Conservation (phyloP, 2,797 vertebrate species). For the Propithecus perrieri region DNA sequence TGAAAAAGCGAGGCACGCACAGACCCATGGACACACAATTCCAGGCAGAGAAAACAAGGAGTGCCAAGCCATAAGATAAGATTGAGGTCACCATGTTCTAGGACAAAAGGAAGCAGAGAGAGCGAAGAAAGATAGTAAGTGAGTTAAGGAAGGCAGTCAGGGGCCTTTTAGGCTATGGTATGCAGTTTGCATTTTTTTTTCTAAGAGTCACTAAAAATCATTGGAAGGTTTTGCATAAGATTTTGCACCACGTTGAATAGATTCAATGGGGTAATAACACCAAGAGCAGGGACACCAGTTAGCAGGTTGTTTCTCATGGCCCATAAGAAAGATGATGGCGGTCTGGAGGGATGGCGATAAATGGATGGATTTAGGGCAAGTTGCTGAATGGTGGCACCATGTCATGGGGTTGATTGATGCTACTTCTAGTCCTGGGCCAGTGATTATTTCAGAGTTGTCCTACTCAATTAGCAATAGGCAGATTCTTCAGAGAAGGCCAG, state of each 20-base stretch:
- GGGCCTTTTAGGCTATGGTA: background rate
- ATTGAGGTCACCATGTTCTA: background rate
- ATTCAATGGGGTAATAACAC: background rate
- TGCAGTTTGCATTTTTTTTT: too few species aligned
- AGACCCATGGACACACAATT: background rate
- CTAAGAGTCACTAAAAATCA: background rate
- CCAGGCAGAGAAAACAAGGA: background rate
- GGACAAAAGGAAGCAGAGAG: background rate
- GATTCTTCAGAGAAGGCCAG: background rate
- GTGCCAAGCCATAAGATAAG: background rate
- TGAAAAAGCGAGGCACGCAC: background rate
- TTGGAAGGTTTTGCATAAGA: background rate
- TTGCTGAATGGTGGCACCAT: background rate
- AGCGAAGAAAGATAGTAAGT: background rate
- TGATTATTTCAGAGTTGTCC: background rate
- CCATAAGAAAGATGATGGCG: background rate
- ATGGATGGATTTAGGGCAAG: background rate
- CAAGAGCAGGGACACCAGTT: background rate
- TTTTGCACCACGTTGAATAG: background rate
- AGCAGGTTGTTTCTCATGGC: background rate
- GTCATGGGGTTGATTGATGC: background rate
- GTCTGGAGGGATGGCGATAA: background rate
- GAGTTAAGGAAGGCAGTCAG: background rate
- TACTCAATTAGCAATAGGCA: background rate
- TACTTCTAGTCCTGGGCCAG: background rate